Evolutionary conservation across 2,888 invertebrate genomes (phyloP), one percentile per base, ranked within the genome.

Genomic region (Rosalia funebris): DNA sequence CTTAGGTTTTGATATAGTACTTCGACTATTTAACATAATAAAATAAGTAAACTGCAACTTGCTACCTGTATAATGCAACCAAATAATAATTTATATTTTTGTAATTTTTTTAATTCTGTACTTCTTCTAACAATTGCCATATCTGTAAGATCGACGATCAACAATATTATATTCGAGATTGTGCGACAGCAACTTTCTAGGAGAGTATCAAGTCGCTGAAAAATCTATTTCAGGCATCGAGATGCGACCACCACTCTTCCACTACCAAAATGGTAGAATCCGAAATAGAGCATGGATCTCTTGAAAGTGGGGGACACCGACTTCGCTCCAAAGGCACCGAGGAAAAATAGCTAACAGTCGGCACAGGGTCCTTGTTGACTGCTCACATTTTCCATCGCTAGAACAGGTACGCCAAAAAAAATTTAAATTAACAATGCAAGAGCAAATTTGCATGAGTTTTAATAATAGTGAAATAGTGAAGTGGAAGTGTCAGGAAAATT

Each of bases 301-400:
- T 42, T 31, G 25, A 42, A 54, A 59, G 59, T 44, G 61, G 62
- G 65, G 63, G 42, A 48, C 12, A 31, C 42, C 52, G 39, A 63
- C 57, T 54, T 36, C 55, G 56, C 58, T 60, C 62, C 65, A 52
- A 32, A 52, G 45, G 47, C 58, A 58, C 19, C 45, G 46, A 31
- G 47, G 61, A 60, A 60, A 60, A 57, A 57, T 55, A 57, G 62
- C 37, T 66, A 68, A 71, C 89, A 88, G 89, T 89, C 88, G 84
- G 83, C 84, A 83, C 79, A 80, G 78, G 82, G 81, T 79, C 82
- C 82, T 80, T 81, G 83, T 84, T 82, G 83, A 82, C 84, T 83
- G 83, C 84, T 84, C 84, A 83, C 77, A 70, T 68, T 71, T 71
- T 71, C 75, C 76, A 73, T 75, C 74, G 69, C 67, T 68, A 67